phyloP scores from a whole-genome alignment of 2,113 vertebrate genomes.

The Strix uralensis region DNA sequence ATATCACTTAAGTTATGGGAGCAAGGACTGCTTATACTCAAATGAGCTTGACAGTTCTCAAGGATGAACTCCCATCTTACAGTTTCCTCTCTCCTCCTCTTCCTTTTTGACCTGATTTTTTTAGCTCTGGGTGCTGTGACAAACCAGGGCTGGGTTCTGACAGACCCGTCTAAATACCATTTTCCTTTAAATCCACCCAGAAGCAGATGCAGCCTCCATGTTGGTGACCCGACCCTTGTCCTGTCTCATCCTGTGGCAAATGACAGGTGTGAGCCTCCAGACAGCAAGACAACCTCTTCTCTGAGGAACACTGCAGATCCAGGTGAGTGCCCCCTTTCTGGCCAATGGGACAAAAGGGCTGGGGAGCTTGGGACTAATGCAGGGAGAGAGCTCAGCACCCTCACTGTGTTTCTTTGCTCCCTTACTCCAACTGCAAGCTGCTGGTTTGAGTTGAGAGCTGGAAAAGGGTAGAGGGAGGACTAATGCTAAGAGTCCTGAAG shows the following conservation, averaged over 20 bases:
- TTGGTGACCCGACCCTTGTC: background rate
- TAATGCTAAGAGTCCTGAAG: background rate
- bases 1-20: background rate
- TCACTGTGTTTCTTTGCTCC: background rate
- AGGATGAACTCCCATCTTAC: background rate
- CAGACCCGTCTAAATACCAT: background rate
- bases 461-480: background rate
- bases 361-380: background rate
- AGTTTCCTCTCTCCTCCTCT: background rate
- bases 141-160: background rate
- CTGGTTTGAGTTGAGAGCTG: background rate
- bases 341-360: fast-evolving
- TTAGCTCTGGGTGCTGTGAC: background rate
- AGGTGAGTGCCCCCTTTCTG: background rate
- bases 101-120: background rate
- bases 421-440: fast-evolving
- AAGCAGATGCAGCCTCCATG: background rate
- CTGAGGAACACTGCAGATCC: background rate
- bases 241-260: background rate
- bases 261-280: background rate
- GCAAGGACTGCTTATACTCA: background rate
- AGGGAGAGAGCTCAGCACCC: background rate
- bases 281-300: fast-evolving
- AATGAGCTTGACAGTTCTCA: background rate
- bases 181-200: background rate